Base-by-base conservation (phyloP, 2,797 vertebrate genomes). In the Enteromius mattozi region DNA sequence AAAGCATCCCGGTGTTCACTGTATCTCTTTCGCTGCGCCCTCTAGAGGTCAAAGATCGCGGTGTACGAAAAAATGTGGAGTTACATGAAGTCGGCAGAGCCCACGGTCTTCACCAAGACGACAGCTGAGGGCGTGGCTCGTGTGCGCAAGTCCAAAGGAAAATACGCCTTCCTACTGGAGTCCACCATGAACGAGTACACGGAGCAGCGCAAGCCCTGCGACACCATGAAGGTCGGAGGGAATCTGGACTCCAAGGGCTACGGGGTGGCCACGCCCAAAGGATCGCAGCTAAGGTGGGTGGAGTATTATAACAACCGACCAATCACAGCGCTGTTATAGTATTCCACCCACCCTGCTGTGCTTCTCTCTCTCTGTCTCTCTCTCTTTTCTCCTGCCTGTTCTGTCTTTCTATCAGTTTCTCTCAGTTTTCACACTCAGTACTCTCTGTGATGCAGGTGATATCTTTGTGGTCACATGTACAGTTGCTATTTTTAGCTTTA, bases 251-350 rank as follows among this genome's bases (percentile, higher is more conserved):
- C 98, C 80, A 99, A 99, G 96, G 98, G 98, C 94, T 99, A 99
- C 83, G 98, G 98, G 90, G 97, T 99, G 93, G 98, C 97, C 42
- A 99, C 98, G 85, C 98, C 98, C 89, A 99, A 99, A 96, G 97
- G 97, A 95, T 99, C 98, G 95, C 97, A 97, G 98, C 98, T 99
- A 99, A 99, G 98, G 98, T 99, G 97, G 98, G 98, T 99, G 98
- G 98, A 96, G 96, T 98, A 98, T 96, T 97, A 97, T 97, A 97
- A 98, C 98, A 98, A 97, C 97, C 91, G 14, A 88, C 88, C 82
- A 91, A 89, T 94, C 94, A 95, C 94, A 94, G 96, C 97, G 95
- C 98, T 99, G 98, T 98, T 99, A 97, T 97, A 96, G 96, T 99
- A 98, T 97, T 99, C 97, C 98, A 98, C 97, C 97, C 95, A 96